phyloP scores from a whole-genome alignment of 2,797 vertebrate species.

The Cyclura pinguis region DNA sequence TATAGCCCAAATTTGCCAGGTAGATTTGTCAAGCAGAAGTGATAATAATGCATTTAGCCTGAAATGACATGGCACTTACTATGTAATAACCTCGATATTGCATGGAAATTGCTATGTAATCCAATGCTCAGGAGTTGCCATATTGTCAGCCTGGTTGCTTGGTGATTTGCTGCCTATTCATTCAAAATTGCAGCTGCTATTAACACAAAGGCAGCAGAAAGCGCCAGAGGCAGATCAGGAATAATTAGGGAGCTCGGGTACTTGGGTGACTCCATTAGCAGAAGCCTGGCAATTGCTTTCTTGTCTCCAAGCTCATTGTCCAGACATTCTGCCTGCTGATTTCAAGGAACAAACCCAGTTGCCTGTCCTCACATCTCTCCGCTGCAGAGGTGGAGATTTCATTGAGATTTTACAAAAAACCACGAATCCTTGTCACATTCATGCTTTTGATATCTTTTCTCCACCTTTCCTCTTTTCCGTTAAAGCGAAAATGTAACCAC shows the following conservation, averaged over 20 bases:
- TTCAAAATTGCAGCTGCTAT: slow-evolving; percentile 63
- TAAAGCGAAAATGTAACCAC: too few species aligned
- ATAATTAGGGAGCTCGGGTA: slow-evolving; percentile 69
- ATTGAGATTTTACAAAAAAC: too few species aligned
- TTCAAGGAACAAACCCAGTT: accelerated
- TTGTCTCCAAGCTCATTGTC: slow-evolving; percentile 43
- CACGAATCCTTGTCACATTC: too few species aligned
- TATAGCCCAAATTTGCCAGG: slow-evolving; percentile 45
- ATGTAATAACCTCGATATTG: slow-evolving; percentile 70
- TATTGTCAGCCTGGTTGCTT: slow-evolving; percentile 55
- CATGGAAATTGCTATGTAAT: slow-evolving; percentile 75
- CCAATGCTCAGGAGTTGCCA: slow-evolving; percentile 57
- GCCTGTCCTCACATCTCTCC: neutral
- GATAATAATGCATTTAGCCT: slow-evolving; percentile 70
- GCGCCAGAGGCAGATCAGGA: slow-evolving; percentile 68
- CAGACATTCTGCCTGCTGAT: neutral
- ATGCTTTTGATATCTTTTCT: too few species aligned
- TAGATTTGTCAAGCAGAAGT: slow-evolving; percentile 66
- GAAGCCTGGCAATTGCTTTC: slow-evolving; percentile 61
- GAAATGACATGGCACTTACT: slow-evolving; percentile 69
- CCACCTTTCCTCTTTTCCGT: too few species aligned
- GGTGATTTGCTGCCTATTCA: slow-evolving; percentile 68
- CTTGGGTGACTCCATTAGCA: slow-evolving; percentile 66
- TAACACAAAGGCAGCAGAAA: slow-evolving; percentile 68
- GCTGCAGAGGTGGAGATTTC: too few species aligned